phyloP scores from a whole-genome alignment of 64 coral and sea anemone species.

The Anthopleura sola region DNA sequence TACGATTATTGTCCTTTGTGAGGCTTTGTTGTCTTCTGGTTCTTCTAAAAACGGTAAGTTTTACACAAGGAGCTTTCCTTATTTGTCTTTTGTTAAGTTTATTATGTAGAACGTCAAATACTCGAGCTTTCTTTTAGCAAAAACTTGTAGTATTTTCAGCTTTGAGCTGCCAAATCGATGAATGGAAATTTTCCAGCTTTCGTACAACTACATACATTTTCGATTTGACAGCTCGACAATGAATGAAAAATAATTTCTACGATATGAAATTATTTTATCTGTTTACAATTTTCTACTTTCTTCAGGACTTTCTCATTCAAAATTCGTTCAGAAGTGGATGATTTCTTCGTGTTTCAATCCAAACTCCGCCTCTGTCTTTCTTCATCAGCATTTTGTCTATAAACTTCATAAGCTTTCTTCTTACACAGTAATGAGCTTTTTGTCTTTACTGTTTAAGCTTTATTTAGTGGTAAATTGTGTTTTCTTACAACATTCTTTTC shows the following conservation, averaged over 20 bases:
- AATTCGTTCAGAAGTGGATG: neutral
- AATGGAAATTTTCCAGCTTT: neutral
- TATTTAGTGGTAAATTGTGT: neutral
- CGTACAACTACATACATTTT: neutral
- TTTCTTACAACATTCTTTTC: neutral
- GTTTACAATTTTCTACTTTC: neutral
- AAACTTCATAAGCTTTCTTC: no score
- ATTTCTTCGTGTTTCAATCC: neutral
- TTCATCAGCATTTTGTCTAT: neutral
- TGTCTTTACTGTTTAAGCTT: neutral
- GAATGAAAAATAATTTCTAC: neutral
- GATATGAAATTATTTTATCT: neutral
- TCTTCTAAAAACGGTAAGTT: neutral
- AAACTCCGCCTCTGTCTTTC: neutral
- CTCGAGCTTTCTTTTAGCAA: neutral
- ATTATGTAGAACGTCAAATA: neutral
- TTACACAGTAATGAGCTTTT: no score
- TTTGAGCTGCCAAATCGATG: neutral
- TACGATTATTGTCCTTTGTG: constrained; percentile 21
- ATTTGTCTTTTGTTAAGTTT: constrained; percentile 1
- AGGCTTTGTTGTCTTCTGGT: constrained; percentile 4
- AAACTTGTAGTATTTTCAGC: neutral
- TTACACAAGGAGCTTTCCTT: neutral
- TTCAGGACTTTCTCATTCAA: neutral
- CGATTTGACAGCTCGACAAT: neutral